These are phyloP conservation scores for Popillia japonica DNA, from an alignment of 1,140 invertebrate genomes.

Conservation along the genomic window DNA sequence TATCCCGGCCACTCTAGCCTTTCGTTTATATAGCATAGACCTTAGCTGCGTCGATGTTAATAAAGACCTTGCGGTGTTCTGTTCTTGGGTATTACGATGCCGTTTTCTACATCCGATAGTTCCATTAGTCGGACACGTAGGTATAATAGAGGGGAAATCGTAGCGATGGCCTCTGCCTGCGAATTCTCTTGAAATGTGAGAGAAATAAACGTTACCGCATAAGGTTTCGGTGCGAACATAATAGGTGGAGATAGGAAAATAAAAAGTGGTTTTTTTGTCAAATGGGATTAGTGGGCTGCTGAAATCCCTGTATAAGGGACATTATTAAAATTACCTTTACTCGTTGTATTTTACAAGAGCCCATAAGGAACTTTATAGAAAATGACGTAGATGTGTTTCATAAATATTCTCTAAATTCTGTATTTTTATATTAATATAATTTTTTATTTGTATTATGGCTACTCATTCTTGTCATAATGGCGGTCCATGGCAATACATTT, in stretches of 20 bases:
- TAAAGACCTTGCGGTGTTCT: constrained; percentile 16
- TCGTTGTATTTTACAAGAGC: no score
- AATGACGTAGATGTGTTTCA: no score
- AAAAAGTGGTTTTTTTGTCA: not conserved
- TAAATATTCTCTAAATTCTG: no score
- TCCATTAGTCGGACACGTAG: constrained; percentile 28
- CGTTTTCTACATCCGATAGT: constrained; percentile 25
- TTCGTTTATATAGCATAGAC: not conserved
- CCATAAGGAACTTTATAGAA: no score
- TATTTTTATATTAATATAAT: no score
- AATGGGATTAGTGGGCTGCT: not conserved
- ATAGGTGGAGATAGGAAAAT: not conserved
- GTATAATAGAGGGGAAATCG: not conserved
- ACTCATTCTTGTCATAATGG: no score
- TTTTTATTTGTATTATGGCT: no score
- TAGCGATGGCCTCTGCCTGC: not conserved
- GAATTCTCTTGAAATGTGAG: not conserved
- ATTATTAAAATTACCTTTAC: not conserved
- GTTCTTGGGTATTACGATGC: constrained; percentile 22
- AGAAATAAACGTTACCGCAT: constrained; percentile 6
- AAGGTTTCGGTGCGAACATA: not conserved
- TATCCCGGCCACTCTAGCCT: not conserved
- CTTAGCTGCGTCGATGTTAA: constrained; percentile 13
- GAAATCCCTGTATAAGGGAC: not conserved
- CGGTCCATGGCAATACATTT: no score